Base-by-base conservation (phyloP, 2,888 invertebrate genomes). In the Hetaerina titia region DNA sequence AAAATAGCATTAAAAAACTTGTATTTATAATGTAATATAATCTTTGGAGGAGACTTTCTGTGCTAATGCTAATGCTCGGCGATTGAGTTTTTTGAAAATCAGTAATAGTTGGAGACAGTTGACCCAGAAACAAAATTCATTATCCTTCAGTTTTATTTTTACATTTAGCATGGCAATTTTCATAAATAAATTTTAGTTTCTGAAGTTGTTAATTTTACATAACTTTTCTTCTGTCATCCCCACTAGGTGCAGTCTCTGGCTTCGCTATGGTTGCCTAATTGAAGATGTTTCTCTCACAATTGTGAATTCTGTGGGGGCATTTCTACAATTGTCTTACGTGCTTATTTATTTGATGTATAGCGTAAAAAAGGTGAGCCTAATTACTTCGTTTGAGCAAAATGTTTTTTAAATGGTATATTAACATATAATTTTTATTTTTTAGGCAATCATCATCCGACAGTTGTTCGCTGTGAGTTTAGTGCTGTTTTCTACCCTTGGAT, bases 261-360 rank as follows among this genome's bases (percentile, higher is more conserved):
- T 98, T 64, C 97, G 98, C 94, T 99, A 99, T 97, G 99, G 98
- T 64, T 97, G 98, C 95, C 96, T 98, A 95, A 98, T 98, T 96
- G 97, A 97, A 95, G 98, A 99, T 96, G 97, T 97, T 95, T 98
- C 98, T 95, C 97, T 99, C 96, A 97, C 98, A 94, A 96, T 98
- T 96, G 98, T 99, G 0, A 99, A 99, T 96, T 96, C 97, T 64
- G 97, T 98, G 96, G 99, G 99, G 25, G 96, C 98, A 8, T 96
- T 97, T 19, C 97, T 99, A 94, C 98, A 98, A 97, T 96, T 98
- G 90, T 96, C 97, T 58, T 99, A 99, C 96, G 97, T 98, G 7
- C 96, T 98, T 81, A 97, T 98, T 95, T 99, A 98, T 97, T 98
- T 98, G 96, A 97, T 98, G 87, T 98, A 98, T 96, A 98, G 98